Evolutionary conservation across 1,140 invertebrate genomes (phyloP).

Genomic region (Myzus persicae): DNA sequence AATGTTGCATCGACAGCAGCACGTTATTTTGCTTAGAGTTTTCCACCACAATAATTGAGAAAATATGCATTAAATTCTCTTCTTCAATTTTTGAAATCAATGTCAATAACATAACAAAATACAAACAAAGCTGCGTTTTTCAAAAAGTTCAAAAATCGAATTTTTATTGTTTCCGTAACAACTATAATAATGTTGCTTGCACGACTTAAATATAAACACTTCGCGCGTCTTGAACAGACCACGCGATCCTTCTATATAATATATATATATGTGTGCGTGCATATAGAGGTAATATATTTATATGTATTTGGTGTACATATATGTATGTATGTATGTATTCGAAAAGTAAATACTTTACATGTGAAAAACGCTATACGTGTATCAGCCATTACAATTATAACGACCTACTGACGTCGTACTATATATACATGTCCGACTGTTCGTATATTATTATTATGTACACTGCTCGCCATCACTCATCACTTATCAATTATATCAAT

Average conservation of each 20-base stretch:
- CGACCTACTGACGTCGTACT: neutral
- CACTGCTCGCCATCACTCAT: neutral
- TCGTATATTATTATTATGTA: neutral
- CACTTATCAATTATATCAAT: conserved; percentile 16
- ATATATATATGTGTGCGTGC: neutral
- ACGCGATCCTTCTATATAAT: neutral
- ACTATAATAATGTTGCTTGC: neutral
- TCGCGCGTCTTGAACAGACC: neutral
- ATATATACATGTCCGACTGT: neutral
- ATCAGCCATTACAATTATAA: neutral
- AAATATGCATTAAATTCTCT: neutral
- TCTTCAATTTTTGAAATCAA: neutral
- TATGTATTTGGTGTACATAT: neutral
- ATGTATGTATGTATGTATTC: neutral
- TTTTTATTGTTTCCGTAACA: neutral
- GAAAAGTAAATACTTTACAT: conserved; percentile 8
- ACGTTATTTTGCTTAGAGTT: neutral
- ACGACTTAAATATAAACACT: neutral
- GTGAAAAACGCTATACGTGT: conserved; percentile 5
- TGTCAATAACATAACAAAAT: neutral
- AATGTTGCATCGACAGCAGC: neutral
- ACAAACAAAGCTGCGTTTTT: neutral
- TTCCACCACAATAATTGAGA: neutral
- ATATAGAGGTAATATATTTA: neutral
- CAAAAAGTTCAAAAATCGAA: neutral